phyloP scores from a whole-genome alignment of 53 echinoderm and acorn worm species.

The Pentamera pediparva region DNA sequence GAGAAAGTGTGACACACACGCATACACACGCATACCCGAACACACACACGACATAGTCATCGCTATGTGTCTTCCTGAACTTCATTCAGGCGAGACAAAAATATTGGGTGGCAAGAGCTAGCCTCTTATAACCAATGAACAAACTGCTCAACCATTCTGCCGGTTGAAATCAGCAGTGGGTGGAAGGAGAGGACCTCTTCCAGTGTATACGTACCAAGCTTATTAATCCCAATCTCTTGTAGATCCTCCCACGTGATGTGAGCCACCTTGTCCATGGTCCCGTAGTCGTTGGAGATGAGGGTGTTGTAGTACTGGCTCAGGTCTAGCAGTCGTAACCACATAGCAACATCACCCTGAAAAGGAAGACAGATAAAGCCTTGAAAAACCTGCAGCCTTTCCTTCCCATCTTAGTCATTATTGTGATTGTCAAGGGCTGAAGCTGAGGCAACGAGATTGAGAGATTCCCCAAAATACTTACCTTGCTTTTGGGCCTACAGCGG shows the following conservation, averaged over 20 bases:
- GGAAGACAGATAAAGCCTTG: background rate
- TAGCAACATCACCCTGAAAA: slow-evolving; percentile 70
- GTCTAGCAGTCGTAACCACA: slow-evolving; percentile 88
- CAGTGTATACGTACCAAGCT: slow-evolving; percentile 50
- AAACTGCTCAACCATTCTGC: background rate
- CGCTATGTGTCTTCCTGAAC: background rate
- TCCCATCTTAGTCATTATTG: background rate
- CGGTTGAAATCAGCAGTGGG: too few species aligned
- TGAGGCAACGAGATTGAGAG: background rate
- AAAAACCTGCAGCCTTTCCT: background rate
- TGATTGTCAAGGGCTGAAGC: background rate
- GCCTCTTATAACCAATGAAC: too few species aligned
- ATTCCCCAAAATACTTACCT: background rate
- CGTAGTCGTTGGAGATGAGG: slow-evolving; percentile 54
- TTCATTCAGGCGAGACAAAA: too few species aligned
- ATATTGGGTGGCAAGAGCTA: too few species aligned
- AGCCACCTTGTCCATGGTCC: slow-evolving; percentile 50
- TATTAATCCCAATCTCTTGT: slow-evolving; percentile 92
- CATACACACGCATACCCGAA: too few species aligned
- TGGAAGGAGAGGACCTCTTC: background rate
- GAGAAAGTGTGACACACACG: too few species aligned
- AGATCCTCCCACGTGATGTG: slow-evolving; percentile 93
- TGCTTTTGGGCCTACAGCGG: background rate
- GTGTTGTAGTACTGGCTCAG: slow-evolving; percentile 84
- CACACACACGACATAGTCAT: too few species aligned